Evolutionary conservation across 1,140 invertebrate species (phyloP).

Genomic region (Aradophagus sp.): DNA sequence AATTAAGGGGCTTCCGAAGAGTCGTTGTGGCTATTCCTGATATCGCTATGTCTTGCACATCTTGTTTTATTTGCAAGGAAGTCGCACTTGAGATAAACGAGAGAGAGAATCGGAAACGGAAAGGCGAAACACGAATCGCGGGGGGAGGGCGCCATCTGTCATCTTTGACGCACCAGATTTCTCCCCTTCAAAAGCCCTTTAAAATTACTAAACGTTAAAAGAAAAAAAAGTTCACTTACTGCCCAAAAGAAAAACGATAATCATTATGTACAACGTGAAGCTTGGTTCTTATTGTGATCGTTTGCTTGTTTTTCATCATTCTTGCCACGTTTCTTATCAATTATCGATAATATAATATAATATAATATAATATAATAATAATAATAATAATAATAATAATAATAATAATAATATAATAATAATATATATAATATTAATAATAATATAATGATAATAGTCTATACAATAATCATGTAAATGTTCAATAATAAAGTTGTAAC

Average conservation of each 20-base stretch:
- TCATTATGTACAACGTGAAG: slow-evolving; percentile 72
- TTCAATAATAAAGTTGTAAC: slow-evolving; percentile 74
- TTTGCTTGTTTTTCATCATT: slow-evolving; percentile 43
- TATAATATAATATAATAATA: too few species aligned
- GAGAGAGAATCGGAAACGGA: slow-evolving; percentile 44
- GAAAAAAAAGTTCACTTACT: slow-evolving; percentile 67
- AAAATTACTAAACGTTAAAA: slow-evolving; percentile 66
- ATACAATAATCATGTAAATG: slow-evolving; percentile 72
- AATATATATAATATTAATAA: too few species aligned
- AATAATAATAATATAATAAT: too few species aligned
- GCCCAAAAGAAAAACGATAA: slow-evolving; percentile 60
- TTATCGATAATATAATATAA: too few species aligned
- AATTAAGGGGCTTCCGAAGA: slow-evolving; percentile 68
- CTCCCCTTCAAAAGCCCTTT: slow-evolving; percentile 65
- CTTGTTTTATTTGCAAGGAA: too few species aligned
- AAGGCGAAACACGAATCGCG: slow-evolving; percentile 2
- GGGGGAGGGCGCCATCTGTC: slow-evolving; percentile 15
- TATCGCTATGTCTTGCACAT: too few species aligned
- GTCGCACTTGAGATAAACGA: slow-evolving; percentile 10
- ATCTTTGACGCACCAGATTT: neutral
- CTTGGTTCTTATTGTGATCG: slow-evolving; percentile 51
- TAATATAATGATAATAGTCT: slow-evolving; percentile 63
- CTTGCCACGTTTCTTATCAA: slow-evolving; percentile 30
- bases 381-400: too few species aligned
- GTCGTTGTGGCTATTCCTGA: slow-evolving; percentile 30